Evolutionary conservation across 2,888 invertebrate genomes (phyloP).

Genomic region (Chironomus riparius): DNA sequence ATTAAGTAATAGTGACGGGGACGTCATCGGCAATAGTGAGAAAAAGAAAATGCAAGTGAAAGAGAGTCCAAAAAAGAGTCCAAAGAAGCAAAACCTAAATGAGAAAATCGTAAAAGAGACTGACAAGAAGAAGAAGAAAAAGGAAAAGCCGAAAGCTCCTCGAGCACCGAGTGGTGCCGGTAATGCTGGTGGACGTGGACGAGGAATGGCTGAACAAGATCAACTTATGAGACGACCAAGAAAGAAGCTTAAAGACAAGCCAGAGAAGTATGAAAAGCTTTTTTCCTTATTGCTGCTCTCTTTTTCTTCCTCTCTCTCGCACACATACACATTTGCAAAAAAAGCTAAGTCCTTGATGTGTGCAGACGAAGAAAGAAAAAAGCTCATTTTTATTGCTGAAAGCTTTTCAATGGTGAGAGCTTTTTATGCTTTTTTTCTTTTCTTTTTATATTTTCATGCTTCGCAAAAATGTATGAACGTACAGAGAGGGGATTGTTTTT

Average conservation of each 20-base stretch:
- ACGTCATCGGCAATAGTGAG: not conserved
- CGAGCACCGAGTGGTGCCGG: slow-evolving; percentile 12
- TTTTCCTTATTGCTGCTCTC: not conserved
- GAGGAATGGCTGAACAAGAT: slow-evolving; percentile 6
- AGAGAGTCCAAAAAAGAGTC: slow-evolving; percentile 7
- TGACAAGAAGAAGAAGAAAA: slow-evolving; percentile 26
- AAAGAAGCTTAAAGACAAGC: not conserved
- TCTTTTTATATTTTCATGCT: not conserved
- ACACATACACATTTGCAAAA: not conserved
- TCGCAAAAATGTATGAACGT: not conserved
- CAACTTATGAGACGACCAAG: slow-evolving; percentile 11
- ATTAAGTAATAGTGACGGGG: not conserved
- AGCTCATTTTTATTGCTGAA: slow-evolving; percentile 10
- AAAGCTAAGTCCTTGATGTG: too few relatives aligned
- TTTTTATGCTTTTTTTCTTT: slow-evolving; percentile 19
- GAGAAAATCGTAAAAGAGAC: not conserved
- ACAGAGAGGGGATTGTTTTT: not conserved
- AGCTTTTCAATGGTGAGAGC: slow-evolving; percentile 20
- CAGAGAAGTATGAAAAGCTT: slow-evolving; percentile 1
- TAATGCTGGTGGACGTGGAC: not conserved
- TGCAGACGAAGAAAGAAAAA: not conserved
- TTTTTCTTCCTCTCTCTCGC: not conserved
- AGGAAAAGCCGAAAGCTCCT: slow-evolving; percentile 31
- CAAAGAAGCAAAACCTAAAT: not conserved
- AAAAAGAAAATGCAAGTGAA: not conserved